Evolutionary conservation across 2,797 vertebrate genomes (phyloP).

Genomic region (Malurus leucopterus): DNA sequence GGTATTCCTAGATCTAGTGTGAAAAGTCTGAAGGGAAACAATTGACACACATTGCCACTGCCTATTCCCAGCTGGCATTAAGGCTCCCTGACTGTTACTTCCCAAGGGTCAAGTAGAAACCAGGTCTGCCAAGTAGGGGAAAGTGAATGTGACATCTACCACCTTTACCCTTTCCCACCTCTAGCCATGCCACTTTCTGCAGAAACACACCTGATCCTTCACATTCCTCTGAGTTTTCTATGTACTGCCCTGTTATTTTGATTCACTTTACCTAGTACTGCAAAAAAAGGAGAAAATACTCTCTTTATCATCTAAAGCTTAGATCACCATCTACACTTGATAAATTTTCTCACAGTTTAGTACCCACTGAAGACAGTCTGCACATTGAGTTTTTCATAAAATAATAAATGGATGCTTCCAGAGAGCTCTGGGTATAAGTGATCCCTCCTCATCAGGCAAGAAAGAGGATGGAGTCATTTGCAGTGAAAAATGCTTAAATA

Average conservation of each 20-base stretch:
- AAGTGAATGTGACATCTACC: background rate
- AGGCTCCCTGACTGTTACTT: background rate
- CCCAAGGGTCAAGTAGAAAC: background rate
- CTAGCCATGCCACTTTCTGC: fast-evolving
- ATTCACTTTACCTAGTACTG: background rate
- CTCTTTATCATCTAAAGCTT: background rate
- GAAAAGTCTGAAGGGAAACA: background rate
- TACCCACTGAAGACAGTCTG: background rate
- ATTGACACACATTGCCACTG: background rate
- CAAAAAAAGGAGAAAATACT: background rate
- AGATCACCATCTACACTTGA: background rate
- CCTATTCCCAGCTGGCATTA: background rate
- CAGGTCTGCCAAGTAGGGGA: background rate
- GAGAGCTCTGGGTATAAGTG: background rate
- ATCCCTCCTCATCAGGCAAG: background rate
- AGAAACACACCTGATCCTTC: background rate
- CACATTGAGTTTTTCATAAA: background rate
- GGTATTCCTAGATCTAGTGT: background rate
- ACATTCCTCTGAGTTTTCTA: background rate
- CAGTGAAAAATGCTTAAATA: background rate
- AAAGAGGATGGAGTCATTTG: background rate
- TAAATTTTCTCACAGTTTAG: background rate
- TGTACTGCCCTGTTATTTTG: background rate
- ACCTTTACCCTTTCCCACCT: background rate
- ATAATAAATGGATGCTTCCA: background rate